phyloP scores from a whole-genome alignment of 1,140 invertebrate species.

The Bactericera cockerelli region DNA sequence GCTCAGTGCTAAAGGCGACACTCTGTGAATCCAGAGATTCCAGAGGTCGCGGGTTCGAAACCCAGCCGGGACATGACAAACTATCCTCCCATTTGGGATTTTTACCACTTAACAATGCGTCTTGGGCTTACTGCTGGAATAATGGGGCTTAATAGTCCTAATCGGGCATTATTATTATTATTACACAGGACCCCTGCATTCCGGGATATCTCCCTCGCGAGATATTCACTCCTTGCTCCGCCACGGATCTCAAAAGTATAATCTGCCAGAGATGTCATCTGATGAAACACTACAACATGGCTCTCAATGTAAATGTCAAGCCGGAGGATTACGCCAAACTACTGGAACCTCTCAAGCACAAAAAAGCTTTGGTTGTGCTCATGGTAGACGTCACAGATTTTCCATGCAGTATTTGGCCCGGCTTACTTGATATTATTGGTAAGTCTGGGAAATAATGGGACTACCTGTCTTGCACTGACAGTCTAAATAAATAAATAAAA shows the following conservation, averaged over 20 bases:
- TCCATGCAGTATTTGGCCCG: constrained; percentile 80
- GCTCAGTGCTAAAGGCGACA: no score
- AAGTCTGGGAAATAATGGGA: no score
- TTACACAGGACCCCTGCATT: constrained; percentile 40
- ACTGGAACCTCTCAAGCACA: constrained; percentile 45
- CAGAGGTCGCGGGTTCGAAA: no score
- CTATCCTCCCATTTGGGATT: no score
- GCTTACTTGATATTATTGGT: constrained; percentile 56
- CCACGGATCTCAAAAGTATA: constrained; percentile 39
- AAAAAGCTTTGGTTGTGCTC: constrained; percentile 56
- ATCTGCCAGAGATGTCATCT: constrained; percentile 86
- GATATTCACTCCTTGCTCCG: constrained; percentile 43
- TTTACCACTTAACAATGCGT: no score
- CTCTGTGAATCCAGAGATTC: no score
- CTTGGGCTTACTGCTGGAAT: no score
- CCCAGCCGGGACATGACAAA: no score
- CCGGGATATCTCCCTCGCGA: constrained; percentile 69
- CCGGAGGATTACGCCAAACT: constrained; percentile 66
- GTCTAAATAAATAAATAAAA: no score
- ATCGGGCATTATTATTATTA: no score
- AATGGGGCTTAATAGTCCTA: no score
- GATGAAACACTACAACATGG: constrained; percentile 62
- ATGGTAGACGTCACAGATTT: constrained; percentile 85
- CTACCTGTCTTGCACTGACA: no score
- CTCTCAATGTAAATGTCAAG: constrained; percentile 66